These are phyloP conservation scores for Pollachius pollachius DNA, from an alignment of 2,113 vertebrate genomes.

Conservation along the genomic window DNA sequence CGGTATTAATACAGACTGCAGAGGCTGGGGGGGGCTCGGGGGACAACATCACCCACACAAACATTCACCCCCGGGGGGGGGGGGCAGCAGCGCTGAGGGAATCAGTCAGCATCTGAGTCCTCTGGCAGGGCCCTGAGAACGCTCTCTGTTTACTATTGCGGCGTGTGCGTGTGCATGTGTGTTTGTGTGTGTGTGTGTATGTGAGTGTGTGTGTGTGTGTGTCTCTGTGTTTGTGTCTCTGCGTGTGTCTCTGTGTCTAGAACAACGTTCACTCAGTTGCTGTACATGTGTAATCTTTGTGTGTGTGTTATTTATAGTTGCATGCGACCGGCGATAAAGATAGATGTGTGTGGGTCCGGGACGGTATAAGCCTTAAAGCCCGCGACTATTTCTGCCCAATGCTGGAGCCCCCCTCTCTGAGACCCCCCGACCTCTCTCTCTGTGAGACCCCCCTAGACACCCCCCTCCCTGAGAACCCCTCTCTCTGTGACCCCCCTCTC, in stretches of 20 bases:
- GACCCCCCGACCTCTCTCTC: neutral
- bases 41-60: neutral
- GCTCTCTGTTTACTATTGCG: neutral
- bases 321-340: neutral
- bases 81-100: slow-evolving; percentile 26
- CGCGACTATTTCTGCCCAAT: slow-evolving; percentile 31
- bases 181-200: neutral
- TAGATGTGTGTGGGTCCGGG: neutral
- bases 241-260: slow-evolving; percentile 4
- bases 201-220: neutral
- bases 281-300: neutral
- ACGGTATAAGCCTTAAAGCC: slow-evolving; percentile 6
- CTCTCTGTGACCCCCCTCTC: no score
- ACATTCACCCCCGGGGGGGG: neutral
- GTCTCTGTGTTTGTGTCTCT: neutral
- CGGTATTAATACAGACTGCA: slow-evolving; percentile 60
- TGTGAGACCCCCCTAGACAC: no score
- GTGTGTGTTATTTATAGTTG: neutral
- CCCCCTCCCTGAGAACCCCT: no score
- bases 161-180: neutral
- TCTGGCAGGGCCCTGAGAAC: slow-evolving; percentile 2
- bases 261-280: neutral
- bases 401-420: slow-evolving; percentile 21
- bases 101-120: slow-evolving; percentile 6
- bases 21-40: slow-evolving; percentile 24